These are phyloP conservation scores for Clarias gariepinus DNA, from an alignment of 2,113 vertebrate species.

Conservation along the genomic window DNA sequence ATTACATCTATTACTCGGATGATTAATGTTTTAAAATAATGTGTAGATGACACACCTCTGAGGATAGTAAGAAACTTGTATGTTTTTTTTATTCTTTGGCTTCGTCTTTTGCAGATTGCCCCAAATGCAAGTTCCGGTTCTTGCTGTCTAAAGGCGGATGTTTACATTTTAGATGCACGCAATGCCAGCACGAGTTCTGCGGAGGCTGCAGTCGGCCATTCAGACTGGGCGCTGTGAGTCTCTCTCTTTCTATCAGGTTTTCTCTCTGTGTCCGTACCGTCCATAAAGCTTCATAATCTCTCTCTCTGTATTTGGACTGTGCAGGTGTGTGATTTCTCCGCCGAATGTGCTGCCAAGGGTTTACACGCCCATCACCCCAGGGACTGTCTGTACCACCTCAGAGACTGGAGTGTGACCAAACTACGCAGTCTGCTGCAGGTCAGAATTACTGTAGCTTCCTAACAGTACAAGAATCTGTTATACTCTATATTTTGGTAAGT, in stretches of 20 bases:
- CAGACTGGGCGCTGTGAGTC: conserved; percentile 66
- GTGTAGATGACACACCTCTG: not conserved
- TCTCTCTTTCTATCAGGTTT: not conserved
- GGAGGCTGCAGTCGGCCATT: conserved; percentile 68
- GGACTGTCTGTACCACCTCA: conserved; percentile 76
- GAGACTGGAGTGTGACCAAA: conserved; percentile 73
- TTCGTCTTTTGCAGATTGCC: conserved; percentile 69
- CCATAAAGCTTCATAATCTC: not conserved
- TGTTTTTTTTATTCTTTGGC: not conserved
- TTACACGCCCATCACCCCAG: conserved; percentile 78
- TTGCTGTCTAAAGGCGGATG: conserved; percentile 75
- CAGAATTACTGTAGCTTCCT: not conserved
- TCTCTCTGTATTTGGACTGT: not conserved
- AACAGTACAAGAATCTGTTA: not conserved
- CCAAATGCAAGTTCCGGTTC: conserved; percentile 71
- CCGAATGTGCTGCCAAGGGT: conserved; percentile 65
- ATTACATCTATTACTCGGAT: not conserved
- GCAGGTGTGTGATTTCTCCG: conserved; percentile 71
- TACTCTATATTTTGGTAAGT: not conserved
- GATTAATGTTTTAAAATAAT: not conserved
- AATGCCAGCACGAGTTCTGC: conserved; percentile 76
- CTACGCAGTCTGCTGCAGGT: conserved; percentile 71
- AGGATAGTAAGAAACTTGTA: not conserved
- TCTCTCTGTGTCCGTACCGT: not conserved
- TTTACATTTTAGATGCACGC: conserved; percentile 76